Conservation (phyloP, 2,113 vertebrate genomes). For the Nettapus auritus region DNA sequence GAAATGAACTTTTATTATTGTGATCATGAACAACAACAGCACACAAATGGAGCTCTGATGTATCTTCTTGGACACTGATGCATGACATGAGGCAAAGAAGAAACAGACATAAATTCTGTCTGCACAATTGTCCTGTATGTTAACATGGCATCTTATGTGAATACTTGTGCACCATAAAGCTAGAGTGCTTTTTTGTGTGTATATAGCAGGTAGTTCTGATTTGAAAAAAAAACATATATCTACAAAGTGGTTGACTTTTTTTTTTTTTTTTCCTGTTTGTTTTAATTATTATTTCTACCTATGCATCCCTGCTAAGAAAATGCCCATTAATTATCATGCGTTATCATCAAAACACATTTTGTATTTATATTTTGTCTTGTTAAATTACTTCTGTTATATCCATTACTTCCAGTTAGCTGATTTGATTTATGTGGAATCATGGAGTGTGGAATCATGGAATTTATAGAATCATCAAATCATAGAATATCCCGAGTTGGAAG, state of each 20-base stretch:
- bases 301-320: not conserved
- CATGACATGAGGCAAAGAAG: not conserved
- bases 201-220: not conserved
- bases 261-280: not conserved
- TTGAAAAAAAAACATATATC: not conserved
- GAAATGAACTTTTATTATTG: not conserved
- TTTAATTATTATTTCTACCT: not conserved
- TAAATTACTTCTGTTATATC: not conserved
- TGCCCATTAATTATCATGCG: not conserved
- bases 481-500: too few relatives aligned
- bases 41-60: not conserved
- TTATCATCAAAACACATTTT: not conserved
- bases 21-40: not conserved
- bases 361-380: not conserved
- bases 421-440: not conserved
- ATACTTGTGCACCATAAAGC: not conserved
- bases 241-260: not conserved
- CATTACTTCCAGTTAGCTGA: not conserved
- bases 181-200: rapidly evolving
- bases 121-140: not conserved
- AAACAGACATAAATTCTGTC: not conserved
- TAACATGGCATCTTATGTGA: not conserved
- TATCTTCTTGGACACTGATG: not conserved
- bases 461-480: too few relatives aligned
- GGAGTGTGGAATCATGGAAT: not conserved